Evolutionary conservation across 2,888 invertebrate genomes (phyloP).

Genomic region (Gisinianus flammeolus): DNA sequence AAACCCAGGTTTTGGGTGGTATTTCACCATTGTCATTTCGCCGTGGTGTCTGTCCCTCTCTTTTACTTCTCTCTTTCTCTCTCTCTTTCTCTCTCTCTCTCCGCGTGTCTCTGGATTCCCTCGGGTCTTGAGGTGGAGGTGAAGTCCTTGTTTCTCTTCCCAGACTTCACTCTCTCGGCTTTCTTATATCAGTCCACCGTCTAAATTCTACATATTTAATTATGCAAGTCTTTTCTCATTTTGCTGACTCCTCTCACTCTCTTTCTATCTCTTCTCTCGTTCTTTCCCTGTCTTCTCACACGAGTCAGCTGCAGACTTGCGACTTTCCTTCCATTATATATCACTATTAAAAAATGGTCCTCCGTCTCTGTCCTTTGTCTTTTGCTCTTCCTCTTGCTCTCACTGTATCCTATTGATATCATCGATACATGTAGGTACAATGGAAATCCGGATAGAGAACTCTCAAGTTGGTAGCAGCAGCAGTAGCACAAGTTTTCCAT

Average conservation of each 20-base stretch:
- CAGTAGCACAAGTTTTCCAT: too few relatives aligned
- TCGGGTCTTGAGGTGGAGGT: not conserved
- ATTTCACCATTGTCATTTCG: not conserved
- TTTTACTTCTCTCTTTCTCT: not conserved
- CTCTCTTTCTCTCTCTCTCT: not conserved
- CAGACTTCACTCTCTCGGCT: not conserved
- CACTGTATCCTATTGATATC: too few relatives aligned
- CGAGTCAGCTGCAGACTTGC: too few relatives aligned
- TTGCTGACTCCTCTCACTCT: not conserved
- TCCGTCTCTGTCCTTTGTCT: too few relatives aligned
- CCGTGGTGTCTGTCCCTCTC: not conserved
- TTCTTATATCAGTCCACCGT: not conserved
- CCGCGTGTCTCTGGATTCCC: not conserved
- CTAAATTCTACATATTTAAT: not conserved
- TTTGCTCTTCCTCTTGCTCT: too few relatives aligned
- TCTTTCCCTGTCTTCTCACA: not conserved
- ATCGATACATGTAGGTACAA: too few relatives aligned
- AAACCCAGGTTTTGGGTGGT: not conserved
- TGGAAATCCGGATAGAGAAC: too few relatives aligned
- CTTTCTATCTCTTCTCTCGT: not conserved
- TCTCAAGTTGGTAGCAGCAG: too few relatives aligned
- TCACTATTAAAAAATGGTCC: too few relatives aligned
- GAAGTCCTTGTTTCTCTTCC: not conserved
- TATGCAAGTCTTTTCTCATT: slow-evolving; percentile 5
- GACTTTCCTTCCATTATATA: too few relatives aligned